Percentiles rank a stretch among this genome's conserved stretches.
phyloP scores from a whole-genome alignment of 2,888 invertebrate species.

The Tetragonisca angustula region DNA sequence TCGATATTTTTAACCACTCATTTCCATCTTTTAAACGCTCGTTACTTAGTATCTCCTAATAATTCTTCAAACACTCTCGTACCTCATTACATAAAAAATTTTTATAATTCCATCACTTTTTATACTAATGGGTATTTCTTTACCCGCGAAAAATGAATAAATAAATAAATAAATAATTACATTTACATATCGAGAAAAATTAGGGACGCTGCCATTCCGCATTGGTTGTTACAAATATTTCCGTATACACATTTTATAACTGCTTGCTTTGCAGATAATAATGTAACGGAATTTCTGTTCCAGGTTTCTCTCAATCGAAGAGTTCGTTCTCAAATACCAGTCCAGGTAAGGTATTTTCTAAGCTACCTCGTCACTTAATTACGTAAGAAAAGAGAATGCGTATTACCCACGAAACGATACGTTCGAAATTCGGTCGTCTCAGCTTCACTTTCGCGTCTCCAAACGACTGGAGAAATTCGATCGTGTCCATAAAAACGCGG shows the following conservation, averaged over 20 bases:
- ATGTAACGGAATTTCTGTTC: constrained; percentile 66
- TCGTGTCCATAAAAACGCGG: constrained; percentile 37
- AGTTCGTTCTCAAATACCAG: constrained; percentile 79
- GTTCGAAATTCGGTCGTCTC: not conserved
- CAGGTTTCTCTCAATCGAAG: constrained; percentile 82
- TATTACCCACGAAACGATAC: not conserved
- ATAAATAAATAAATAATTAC: too few relatives aligned
- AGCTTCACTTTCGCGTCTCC: not conserved
- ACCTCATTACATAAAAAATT: too few relatives aligned
- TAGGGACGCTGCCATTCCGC: too few relatives aligned
- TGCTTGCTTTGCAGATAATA: not conserved
- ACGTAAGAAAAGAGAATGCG: not conserved
- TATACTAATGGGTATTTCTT: too few relatives aligned
- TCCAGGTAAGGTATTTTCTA: constrained; percentile 75
- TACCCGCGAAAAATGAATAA: too few relatives aligned
- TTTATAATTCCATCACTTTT: too few relatives aligned
- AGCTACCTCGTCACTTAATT: not conserved
- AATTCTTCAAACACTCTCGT: too few relatives aligned
- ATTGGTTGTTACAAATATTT: too few relatives aligned
- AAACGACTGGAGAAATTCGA: not conserved
- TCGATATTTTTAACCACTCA: too few relatives aligned
- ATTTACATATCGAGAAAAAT: too few relatives aligned
- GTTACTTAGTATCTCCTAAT: too few relatives aligned
- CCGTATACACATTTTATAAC: not conserved
- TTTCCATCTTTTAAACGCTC: too few relatives aligned